A percentile compares a stretch with the other conserved stretches of the same genome.
Conservation (phyloP, 2,888 invertebrate genomes). For the Lithophane ornitopus region DNA sequence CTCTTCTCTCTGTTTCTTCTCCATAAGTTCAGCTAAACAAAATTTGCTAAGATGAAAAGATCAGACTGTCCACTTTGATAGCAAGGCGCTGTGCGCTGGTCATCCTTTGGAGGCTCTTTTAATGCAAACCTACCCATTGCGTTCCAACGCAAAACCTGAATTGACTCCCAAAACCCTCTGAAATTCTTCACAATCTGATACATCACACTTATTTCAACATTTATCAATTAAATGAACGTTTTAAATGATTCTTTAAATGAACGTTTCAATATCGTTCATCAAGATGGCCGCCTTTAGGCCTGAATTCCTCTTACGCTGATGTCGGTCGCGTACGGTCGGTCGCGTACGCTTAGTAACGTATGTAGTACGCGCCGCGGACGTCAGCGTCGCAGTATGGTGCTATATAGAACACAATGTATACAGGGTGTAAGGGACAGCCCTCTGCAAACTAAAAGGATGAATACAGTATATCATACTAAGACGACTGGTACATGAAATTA, state of each 20-base stretch:
- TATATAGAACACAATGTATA: too few species aligned
- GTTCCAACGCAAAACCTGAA: background rate
- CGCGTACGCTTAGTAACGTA: too few species aligned
- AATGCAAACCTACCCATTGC: background rate
- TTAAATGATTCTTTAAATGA: background rate
- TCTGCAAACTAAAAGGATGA: too few species aligned
- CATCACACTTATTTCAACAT: background rate
- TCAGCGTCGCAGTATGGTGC: too few species aligned
- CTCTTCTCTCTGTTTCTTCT: background rate
- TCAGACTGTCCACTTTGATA: background rate
- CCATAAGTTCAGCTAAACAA: background rate
- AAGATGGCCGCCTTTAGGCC: constrained; percentile 56
- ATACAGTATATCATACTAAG: too few species aligned
- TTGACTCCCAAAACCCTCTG: background rate
- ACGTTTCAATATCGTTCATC: constrained; percentile 65
- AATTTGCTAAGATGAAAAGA: background rate
- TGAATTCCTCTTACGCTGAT: too few species aligned
- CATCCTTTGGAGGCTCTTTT: background rate
- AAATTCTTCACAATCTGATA: background rate
- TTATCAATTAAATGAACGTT: too few species aligned
- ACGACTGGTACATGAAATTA: too few species aligned
- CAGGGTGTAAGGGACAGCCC: too few species aligned
- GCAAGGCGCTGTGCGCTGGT: background rate
- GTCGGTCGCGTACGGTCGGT: too few species aligned
- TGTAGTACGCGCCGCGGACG: too few species aligned